phyloP scores from a whole-genome alignment of 1,140 invertebrate genomes.

The Streblospio benedicti region DNA sequence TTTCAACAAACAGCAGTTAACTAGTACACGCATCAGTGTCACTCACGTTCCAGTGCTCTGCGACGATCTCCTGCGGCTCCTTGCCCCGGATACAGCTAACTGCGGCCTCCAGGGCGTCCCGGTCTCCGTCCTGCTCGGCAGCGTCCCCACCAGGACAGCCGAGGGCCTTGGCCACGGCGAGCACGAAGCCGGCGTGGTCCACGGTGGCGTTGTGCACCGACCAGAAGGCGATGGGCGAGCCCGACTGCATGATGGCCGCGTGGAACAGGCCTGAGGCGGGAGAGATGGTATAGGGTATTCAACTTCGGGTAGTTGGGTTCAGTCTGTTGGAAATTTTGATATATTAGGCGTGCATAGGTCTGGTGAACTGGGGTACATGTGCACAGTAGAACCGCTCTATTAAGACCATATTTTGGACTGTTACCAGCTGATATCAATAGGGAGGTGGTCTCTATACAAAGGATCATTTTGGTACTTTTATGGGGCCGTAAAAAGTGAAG shows the following conservation, averaged over 20 bases:
- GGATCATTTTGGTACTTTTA: too few species aligned
- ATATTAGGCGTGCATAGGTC: too few species aligned
- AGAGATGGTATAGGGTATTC: constrained; percentile 32
- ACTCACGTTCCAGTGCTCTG: background rate
- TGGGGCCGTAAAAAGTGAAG: too few species aligned
- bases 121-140: background rate
- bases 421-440: too few species aligned
- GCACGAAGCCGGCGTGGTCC: background rate
- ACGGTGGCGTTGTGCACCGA: constrained; percentile 10
- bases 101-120: background rate
- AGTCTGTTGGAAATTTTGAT: too few species aligned
- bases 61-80: constrained; percentile 1
- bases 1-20: background rate
- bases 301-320: too few species aligned
- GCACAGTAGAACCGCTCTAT: too few species aligned
- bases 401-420: too few species aligned
- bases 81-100: background rate
- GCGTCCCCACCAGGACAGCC: background rate
- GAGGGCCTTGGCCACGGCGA: background rate
- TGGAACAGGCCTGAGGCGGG: constrained; percentile 25
- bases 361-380: too few species aligned
- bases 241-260: constrained; percentile 30
- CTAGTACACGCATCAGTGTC: background rate
- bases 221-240: constrained; percentile 31
- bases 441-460: too few species aligned